Base-by-base conservation (phyloP, 1,140 invertebrate species). In the Galendromus occidentalis region DNA sequence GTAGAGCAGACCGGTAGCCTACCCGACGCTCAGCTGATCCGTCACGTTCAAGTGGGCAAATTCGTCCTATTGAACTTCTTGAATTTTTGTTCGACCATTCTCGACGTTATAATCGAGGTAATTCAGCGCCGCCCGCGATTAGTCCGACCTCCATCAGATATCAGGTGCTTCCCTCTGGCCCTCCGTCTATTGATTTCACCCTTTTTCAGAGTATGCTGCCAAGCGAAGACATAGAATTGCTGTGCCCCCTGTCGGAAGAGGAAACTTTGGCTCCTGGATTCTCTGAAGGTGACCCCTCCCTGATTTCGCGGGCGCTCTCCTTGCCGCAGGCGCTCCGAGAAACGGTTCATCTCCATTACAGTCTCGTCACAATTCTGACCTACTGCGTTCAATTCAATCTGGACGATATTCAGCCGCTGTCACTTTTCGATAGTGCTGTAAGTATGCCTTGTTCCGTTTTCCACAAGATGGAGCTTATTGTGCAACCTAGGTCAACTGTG, bases 181-280 rank as follows among this genome's bases (percentile, higher is more conserved):
- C n/a, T n/a, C n/a, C n/a, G n/a, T n/a, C n/a, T n/a, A n/a, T n/a
- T n/a, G n/a, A n/a, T n/a, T n/a, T n/a, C n/a, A n/a, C n/a, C n/a
- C n/a, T n/a, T n/a, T n/a, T n/a, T n/a, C 51, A 59, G 51, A 59
- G 51, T 25, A 59, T 59, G 51, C 22, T 59, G 12, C 51, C 51
- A 9, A 59, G 51, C 51, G 51, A 59, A 25, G 22, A 59, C 51
- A 33, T 59, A 12, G 51, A 59, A 22, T 17, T 59, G 33, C 51
- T 59, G 25, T 59, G 51, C 25, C 51, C 51, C 12, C 22, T 59
- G 20, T 25, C 33, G 14, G 25, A 22, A 22, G 51, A 59, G 25
- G 51, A 59, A 59, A 33, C 14, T 14, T 22, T 59, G 17, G 25
- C 51, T 22, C 51, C 51, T 5, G 51, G 51, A 6, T 59, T 59